Percentiles rank a stretch among this genome's conserved stretches.
Evolutionary conservation across 1,140 invertebrate genomes (phyloP).

Genomic region (Drosophila kepulauana): DNA sequence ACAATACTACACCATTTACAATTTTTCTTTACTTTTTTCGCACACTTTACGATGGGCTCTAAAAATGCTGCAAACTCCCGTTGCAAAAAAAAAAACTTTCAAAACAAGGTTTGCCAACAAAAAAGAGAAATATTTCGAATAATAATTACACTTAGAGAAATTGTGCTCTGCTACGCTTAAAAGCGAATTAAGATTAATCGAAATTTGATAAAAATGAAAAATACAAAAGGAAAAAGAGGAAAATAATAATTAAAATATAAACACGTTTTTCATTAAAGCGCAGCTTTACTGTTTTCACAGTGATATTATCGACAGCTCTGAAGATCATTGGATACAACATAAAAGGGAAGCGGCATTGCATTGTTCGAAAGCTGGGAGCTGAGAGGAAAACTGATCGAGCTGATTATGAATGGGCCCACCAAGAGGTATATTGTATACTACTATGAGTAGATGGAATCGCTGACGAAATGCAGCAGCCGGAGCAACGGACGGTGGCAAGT

Average conservation of each 20-base stretch:
- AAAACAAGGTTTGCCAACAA: conserved; percentile 15
- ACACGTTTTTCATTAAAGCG: conserved; percentile 10
- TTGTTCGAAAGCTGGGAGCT: conserved; percentile 15
- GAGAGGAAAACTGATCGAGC: conserved; percentile 19
- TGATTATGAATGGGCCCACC: conserved; percentile 55
- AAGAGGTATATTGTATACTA: neutral
- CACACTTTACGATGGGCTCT: conserved; percentile 4
- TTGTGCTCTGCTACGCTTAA: neutral
- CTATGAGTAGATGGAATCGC: conserved; percentile 36
- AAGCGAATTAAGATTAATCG: conserved; percentile 4
- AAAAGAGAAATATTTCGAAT: conserved; percentile 8
- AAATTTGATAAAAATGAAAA: conserved; percentile 1
- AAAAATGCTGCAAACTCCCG: conserved; percentile 6
- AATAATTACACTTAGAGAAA: conserved; percentile 5
- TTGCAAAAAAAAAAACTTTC: conserved; percentile 22
- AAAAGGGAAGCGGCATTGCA: conserved; percentile 10
- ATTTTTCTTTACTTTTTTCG: neutral
- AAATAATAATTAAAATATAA: neutral
- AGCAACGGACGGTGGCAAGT: conserved; percentile 7
- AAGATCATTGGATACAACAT: conserved; percentile 16
- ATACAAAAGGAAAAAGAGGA: neutral
- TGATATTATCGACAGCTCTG: conserved; percentile 16
- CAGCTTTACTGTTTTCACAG: conserved; percentile 7
- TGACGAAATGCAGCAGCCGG: conserved; percentile 68
- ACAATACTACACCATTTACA: neutral